Base-by-base conservation (phyloP, 2,797 vertebrate genomes). In the Danio albolineatus region DNA sequence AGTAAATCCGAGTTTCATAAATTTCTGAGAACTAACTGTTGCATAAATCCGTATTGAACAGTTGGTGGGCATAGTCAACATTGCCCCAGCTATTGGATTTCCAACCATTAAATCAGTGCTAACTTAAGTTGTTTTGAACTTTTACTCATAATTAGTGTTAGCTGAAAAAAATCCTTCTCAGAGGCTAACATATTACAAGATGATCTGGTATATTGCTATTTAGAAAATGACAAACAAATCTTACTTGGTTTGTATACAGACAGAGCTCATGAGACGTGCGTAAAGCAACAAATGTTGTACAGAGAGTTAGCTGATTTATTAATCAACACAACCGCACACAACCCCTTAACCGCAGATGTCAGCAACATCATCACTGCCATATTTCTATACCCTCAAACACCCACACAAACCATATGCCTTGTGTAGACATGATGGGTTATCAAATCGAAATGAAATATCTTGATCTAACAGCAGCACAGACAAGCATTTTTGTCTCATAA, bases 381-480 rank as follows among this genome's bases (percentile, higher is more conserved):
- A 28, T 59, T 76, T 66, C 44, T 21, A 57, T 19, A 61, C 39
- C 56, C 13, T 28, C 44, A 80, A 66, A 81, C 66, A 60, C 65
- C 62, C 56, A 36, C 53, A 75, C 75, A 84, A 83, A 81, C 74
- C 78, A 65, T 73, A 67, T 28, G 21, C 19, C 56, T 74, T 77
- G 76, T 66, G 48, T 53, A 74, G 70, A 74, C 72, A 56, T 74
- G 69, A 77, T 60, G 79, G 53, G 64, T 54, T 60, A 76, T 67
- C 73, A 76, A 76, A 73, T 60, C 64, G 67, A 67, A 73, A 73
- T 74, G 57, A 75, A 84, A 84, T 66, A 82, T 74, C 74, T 38
- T 65, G 51, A 66, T 83, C 76, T 77, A 48, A 75, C 71, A 60
- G 28, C 78, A 71, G 73, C 36, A 56, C 64, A 72, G 71, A 61